A percentile compares a stretch with the other conserved stretches of the same genome.
Conservation (phyloP, 1,140 invertebrate species). For the Helicoverpa armigera region DNA sequence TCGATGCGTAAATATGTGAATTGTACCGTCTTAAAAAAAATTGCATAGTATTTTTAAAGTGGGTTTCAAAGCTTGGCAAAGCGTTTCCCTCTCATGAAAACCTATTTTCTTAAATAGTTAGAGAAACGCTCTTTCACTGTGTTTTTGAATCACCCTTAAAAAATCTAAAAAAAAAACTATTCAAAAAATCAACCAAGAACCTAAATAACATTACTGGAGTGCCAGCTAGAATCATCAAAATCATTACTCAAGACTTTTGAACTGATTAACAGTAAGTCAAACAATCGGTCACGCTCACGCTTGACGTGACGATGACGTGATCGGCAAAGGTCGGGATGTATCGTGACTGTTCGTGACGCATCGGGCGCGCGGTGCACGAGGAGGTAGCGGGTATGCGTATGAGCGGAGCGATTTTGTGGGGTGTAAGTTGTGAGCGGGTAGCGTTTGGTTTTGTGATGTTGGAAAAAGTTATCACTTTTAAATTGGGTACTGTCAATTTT, state of each 20-base stretch:
- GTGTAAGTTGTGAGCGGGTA: not conserved
- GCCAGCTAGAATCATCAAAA: constrained; percentile 20
- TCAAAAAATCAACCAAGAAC: constrained; percentile 8
- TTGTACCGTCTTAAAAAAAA: too few species aligned
- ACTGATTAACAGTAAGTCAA: constrained; percentile 36
- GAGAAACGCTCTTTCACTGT: too few species aligned
- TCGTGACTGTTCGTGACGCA: constrained; percentile 39
- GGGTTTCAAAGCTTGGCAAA: too few species aligned
- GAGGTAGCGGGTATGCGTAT: not conserved
- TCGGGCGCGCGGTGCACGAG: constrained; percentile 20
- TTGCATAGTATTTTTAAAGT: too few species aligned
- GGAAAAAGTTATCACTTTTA: not conserved
- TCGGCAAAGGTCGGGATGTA: constrained; percentile 21
- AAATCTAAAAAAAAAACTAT: not conserved
- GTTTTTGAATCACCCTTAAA: not conserved
- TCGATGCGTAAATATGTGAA: too few species aligned
- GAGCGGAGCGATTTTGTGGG: constrained; percentile 1
- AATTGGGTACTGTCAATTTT: too few species aligned
- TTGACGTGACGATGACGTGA: constrained; percentile 28
- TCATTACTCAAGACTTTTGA: constrained; percentile 36
- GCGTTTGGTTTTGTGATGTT: not conserved
- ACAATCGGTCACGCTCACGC: constrained; percentile 37
- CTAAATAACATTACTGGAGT: not conserved
- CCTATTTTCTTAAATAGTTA: too few species aligned
- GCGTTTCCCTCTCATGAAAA: too few species aligned